Evolutionary conservation across 2,113 vertebrate genomes (phyloP), one percentile per base, ranked within the genome.

Genomic region (Ondatra zibethicus): DNA sequence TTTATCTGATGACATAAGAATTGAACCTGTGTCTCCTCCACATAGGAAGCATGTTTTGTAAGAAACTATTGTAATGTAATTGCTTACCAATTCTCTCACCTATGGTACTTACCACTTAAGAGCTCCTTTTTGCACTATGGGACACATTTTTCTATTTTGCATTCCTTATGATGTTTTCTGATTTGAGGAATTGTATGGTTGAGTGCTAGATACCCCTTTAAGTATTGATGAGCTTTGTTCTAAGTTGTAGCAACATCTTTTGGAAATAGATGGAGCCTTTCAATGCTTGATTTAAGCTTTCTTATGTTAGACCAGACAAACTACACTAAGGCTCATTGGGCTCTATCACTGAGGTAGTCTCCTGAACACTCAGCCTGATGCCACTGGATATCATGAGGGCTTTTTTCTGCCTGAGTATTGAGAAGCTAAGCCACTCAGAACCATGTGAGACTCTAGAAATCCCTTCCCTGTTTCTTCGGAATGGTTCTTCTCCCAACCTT

Each of bases 1-100:
- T 82, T 90, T 36, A 73, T 77, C 33, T 92, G 27, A 92, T 61
- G n/a, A 91, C 76, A 58, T 91, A 96, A 91, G 33, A 94, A 84
- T 84, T 84, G 7, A 80, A 7, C 80, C 52, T 84, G 31, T 88
- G 19, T 97, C 52, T 42, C 25, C 31, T 88, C 85, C 68, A 77
- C 31, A 92, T 73, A 82, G n/a, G n/a, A 89, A 82, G 29, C 27
- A 39, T 87, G 29, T 31, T 33, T 89, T 36, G 91, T 19, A 50
- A 76, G 33, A 65, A 65, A 31, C 3, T 29, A 91, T 58, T 88
- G 84, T 86, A 72, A 80, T 72, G 11, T 72, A 84, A 17, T 45
- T 94, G 42, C 73, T 52, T 50, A 36, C 36, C 36, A 92, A 63
- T 84, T 89, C 42, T 93, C 76, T 50, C 23, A 81, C 36, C 29